A percentile compares a stretch with the other conserved stretches of the same genome.
Conservation (phyloP, 2,888 invertebrate genomes). For the Diplazon laetatorius region DNA sequence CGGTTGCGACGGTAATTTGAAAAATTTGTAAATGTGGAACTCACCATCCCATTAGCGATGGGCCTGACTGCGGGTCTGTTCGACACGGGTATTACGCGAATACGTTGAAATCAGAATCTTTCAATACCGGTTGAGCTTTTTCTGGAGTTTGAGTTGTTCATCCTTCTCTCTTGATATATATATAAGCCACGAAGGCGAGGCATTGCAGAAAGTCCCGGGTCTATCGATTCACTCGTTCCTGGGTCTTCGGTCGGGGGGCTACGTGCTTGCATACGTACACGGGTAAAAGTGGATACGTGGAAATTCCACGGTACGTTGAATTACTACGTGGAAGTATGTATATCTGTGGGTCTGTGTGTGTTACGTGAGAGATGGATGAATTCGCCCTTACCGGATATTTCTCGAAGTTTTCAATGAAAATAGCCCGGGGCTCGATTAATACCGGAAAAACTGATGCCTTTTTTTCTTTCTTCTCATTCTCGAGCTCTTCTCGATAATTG, state of each 20-base stretch:
- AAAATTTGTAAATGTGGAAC: neutral
- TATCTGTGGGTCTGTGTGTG: neutral
- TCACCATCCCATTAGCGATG: constrained; percentile 8
- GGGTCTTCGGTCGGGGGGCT: constrained; percentile 13
- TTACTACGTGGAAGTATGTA: neutral
- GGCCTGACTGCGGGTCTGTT: neutral
- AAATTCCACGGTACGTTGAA: constrained; percentile 1
- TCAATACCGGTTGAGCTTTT: constrained; percentile 11
- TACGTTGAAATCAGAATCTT: constrained; percentile 12
- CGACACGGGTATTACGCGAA: neutral
- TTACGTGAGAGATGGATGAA: constrained; percentile 6
- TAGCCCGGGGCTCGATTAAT: constrained; percentile 33
- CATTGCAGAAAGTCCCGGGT: neutral
- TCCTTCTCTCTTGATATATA: constrained; percentile 23
- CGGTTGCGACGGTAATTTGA: neutral
- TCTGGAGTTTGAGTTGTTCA: neutral
- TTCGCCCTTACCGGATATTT: constrained; percentile 17
- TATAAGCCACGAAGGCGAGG: constrained; percentile 16
- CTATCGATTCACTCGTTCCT: constrained; percentile 27
- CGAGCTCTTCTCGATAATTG: constrained; percentile 27
- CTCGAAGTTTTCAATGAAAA: constrained; percentile 26
- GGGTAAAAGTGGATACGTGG: constrained; percentile 7
- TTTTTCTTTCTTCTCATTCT: neutral
- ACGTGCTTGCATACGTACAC: neutral
- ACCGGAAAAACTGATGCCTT: constrained; percentile 3